phyloP scores from a whole-genome alignment of 2,888 invertebrate species.

The Crepidodera aurea region DNA sequence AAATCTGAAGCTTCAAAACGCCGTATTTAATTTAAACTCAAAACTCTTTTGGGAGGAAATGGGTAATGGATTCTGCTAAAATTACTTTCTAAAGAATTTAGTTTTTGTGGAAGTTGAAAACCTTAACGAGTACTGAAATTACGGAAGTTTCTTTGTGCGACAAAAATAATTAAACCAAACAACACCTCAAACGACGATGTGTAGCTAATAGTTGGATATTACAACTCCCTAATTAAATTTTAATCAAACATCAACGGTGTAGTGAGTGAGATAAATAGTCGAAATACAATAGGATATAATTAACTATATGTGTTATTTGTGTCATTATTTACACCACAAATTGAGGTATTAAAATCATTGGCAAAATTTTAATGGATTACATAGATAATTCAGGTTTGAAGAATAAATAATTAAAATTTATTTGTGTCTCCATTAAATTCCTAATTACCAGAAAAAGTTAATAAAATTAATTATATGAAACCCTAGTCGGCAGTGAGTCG shows the following conservation, averaged over 20 bases:
- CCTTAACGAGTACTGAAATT: not conserved
- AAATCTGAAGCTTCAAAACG: not conserved
- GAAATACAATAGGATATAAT: not conserved
- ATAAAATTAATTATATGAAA: no score
- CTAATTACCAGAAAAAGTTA: no score
- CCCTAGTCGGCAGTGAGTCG: no score
- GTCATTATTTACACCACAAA: no score
- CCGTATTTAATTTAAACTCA: not conserved
- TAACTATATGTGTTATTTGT: not conserved
- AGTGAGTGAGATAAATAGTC: no score
- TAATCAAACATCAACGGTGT: not conserved
- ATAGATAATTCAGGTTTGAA: no score
- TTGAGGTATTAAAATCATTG: no score
- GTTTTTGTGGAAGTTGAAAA: constrained; percentile 5
- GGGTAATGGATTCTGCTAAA: not conserved
- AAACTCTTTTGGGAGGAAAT: not conserved
- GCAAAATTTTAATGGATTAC: no score
- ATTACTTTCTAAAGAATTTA: constrained; percentile 7
- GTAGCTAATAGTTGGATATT: not conserved
- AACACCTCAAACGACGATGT: not conserved
- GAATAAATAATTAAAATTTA: no score
- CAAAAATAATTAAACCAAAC: constrained; percentile 7
- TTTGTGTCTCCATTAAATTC: no score
- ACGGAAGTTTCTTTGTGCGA: not conserved
- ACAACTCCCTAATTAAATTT: not conserved